Percentiles rank a stretch among this genome's conserved stretches.
phyloP scores from a whole-genome alignment of 2,113 vertebrate species.

The Edolisoma coerulescens region DNA sequence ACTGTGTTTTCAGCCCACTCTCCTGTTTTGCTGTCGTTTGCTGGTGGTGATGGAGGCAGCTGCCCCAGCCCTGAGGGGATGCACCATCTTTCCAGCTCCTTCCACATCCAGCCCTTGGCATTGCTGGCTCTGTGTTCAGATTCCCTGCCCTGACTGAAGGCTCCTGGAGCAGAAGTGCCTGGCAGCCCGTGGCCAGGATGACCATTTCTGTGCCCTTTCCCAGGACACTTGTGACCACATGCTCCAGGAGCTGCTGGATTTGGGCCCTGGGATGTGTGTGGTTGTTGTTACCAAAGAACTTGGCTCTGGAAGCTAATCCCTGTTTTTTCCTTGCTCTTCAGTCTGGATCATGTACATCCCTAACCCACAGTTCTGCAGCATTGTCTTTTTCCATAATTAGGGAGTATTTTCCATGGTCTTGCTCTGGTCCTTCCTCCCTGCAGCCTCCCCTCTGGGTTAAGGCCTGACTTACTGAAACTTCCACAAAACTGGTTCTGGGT shows the following conservation, averaged over 20 bases:
- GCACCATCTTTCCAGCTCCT: neutral
- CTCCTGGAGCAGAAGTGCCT: neutral
- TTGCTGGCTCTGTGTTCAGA: neutral
- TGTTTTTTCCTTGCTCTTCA: neutral
- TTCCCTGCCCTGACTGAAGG: neutral
- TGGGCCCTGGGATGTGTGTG: neutral
- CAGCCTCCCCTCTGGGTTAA: neutral
- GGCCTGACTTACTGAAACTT: neutral
- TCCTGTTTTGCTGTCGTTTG: neutral
- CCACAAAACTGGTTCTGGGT: neutral
- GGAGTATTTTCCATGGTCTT: neutral
- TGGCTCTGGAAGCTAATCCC: neutral
- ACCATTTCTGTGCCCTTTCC: neutral
- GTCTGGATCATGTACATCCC: neutral
- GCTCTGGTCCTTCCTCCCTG: neutral
- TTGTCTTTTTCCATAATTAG: neutral
- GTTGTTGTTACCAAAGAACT: neutral
- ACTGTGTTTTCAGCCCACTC: neutral
- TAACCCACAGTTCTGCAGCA: neutral
- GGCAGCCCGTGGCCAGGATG: neutral
- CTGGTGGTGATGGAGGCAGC: neutral
- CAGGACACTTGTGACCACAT: accelerated
- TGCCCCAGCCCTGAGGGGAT: neutral
- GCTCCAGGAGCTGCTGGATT: neutral
- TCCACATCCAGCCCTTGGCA: neutral